Evolutionary conservation across 2,888 invertebrate genomes (phyloP).

Genomic region (Charanyca ferruginea): DNA sequence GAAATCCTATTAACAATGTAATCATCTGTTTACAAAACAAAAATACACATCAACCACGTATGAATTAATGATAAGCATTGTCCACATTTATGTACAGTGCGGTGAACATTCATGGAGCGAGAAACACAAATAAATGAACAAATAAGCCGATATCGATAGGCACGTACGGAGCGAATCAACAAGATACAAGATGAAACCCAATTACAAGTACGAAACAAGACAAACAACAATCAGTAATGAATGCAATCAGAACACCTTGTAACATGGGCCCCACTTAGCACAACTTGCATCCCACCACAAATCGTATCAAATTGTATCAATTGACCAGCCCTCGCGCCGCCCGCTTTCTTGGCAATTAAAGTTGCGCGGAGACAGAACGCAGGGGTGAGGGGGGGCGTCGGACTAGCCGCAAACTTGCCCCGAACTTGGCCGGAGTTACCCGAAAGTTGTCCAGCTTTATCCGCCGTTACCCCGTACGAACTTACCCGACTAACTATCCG

Average conservation of each 20-base stretch:
- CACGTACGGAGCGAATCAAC: constrained; percentile 29
- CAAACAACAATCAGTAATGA: constrained; percentile 58
- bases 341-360: constrained; percentile 83
- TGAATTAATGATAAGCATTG: constrained; percentile 54
- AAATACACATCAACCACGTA: constrained; percentile 43
- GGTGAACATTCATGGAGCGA: constrained; percentile 1
- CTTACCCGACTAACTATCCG: constrained; percentile 75
- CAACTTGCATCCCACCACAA: constrained; percentile 71
- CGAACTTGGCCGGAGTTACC: constrained; percentile 62
- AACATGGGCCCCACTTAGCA: constrained; percentile 58
- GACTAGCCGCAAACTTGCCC: constrained; percentile 73
- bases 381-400: constrained; percentile 28
- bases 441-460: constrained; percentile 80
- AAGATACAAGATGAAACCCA: constrained; percentile 45
- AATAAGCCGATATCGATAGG: constrained; percentile 32
- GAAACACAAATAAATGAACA: constrained; percentile 11
- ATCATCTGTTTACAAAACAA: constrained; percentile 47
- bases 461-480: constrained; percentile 65
- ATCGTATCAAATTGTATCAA: constrained; percentile 83
- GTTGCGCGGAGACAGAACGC: constrained; percentile 78
- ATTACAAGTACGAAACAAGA: constrained; percentile 58
- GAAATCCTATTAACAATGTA: constrained; percentile 52
- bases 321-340: constrained; percentile 72
- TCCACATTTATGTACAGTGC: constrained; percentile 15
- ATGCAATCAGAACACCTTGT: constrained; percentile 71